Base-by-base conservation (phyloP, 64 coral and sea anemone species). In the Dendrophyllia cribrosa region DNA sequence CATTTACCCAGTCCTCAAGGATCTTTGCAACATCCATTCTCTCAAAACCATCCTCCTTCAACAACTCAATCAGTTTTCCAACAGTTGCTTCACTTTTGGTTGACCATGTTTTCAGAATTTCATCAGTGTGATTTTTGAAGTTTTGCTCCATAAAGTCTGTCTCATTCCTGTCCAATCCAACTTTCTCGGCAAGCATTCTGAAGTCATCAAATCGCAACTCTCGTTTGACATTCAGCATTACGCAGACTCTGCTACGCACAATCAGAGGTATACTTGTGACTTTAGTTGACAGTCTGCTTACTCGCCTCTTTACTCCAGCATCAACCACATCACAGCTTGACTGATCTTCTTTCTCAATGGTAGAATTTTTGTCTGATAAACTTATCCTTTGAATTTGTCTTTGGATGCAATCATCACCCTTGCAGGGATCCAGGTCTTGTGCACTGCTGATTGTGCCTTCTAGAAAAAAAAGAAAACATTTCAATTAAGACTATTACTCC, bases 81-180 rank as follows among this genome's bases (percentile, higher is more conserved):
- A 84, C 80, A 14, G 80, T 84, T 15, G 80, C 80, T 23, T 84
- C 61, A 4, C 3, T 8, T 14, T 50, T 84, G 11, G 6, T 13
- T 67, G 80, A 68, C 80, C 80, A 84, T 51, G 4, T 67, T 43
- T 67, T 84, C 44, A 84, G 43, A 68, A 84, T 67, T 68, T 84
- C 80, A 7, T 84, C 61, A 23, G 62, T 23, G 9, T 8, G 16
- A 48, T 84, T 84, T 66, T 1, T 43, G 48, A 0, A 23, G 0
- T 6, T 6, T n/a, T 84, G 80, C 4, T 23, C 16, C 50, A 84
- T 25, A 22, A 51, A 23, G 1, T 68, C 43, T 13, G 45, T 68
- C 44, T 84, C 61, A 23, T 67, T 43, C 46, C n/a, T 84, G 16
- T 6, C n/a, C 6, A 84, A 34, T 67, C 80, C 80, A 67, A 84